Percentiles rank a stretch among this genome's conserved stretches.
Evolutionary conservation across 2,888 invertebrate species (phyloP).

Genomic region (Mythimna vitellina): DNA sequence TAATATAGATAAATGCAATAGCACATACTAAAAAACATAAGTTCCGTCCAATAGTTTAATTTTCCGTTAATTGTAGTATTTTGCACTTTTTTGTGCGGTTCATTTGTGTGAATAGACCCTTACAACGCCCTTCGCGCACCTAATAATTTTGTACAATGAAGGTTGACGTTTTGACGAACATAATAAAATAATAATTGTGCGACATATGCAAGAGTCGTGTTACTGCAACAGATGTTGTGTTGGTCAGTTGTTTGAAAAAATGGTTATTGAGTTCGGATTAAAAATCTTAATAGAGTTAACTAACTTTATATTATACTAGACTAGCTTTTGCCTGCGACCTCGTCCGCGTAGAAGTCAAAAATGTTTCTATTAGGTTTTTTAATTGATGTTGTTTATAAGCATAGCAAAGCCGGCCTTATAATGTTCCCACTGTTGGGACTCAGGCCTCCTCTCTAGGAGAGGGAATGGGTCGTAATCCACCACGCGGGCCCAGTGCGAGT

Average conservation of each 20-base stretch:
- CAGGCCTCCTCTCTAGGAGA: no score
- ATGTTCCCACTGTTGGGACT: no score
- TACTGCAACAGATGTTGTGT: conserved; percentile 64
- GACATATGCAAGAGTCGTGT: conserved; percentile 58
- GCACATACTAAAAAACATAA: no score
- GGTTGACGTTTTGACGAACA: conserved; percentile 63
- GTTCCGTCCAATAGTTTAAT: neutral
- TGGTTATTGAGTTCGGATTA: neutral
- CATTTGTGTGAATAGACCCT: conserved; percentile 25
- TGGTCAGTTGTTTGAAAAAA: conserved; percentile 4
- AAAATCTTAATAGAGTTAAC: neutral
- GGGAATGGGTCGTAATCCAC: no score
- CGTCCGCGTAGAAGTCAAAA: no score
- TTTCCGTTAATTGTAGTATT: neutral
- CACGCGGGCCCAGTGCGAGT: no score
- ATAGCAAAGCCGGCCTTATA: no score
- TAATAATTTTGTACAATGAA: conserved; percentile 77
- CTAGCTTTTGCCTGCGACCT: no score
- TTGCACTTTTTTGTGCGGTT: no score
- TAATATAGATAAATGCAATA: no score
- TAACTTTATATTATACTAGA: neutral
- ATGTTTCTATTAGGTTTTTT: no score
- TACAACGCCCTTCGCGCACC: conserved; percentile 48
- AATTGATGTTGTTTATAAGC: no score
- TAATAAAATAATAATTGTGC: conserved; percentile 59